Percentiles rank a stretch among this genome's conserved stretches.
phyloP scores from a whole-genome alignment of 1,140 invertebrate species.

The Cyclina sinensis region DNA sequence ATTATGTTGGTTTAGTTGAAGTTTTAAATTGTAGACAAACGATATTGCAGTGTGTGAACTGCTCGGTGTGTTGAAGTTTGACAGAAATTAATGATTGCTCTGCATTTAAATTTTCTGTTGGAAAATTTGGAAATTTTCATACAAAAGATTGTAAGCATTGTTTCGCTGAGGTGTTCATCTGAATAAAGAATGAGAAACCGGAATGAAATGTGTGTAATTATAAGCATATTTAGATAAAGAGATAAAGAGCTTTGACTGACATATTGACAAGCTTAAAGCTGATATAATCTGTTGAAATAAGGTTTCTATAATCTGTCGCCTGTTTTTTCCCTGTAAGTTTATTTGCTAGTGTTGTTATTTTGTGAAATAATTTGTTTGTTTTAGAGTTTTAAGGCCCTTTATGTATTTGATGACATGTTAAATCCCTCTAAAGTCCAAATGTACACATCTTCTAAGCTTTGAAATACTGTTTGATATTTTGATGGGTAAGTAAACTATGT shows the following conservation, averaged over 20 bases:
- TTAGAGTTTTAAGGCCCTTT: constrained; percentile 39
- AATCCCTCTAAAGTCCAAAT: background rate
- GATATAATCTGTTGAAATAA: constrained; percentile 30
- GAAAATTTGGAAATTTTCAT: too few relatives aligned
- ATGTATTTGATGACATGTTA: constrained; percentile 37
- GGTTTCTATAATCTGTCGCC: constrained; percentile 15
- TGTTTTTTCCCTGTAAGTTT: background rate
- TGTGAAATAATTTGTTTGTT: constrained; percentile 52
- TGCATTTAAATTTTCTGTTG: too few relatives aligned
- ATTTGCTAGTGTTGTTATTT: constrained; percentile 4
- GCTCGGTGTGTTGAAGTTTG: too few relatives aligned
- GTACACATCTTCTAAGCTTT: constrained; percentile 7
- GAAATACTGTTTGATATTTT: constrained; percentile 22
- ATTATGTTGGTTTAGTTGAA: too few relatives aligned
- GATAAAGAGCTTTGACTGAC: constrained; percentile 18
- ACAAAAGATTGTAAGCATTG: too few relatives aligned
- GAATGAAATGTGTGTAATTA: constrained; percentile 34
- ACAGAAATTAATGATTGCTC: too few relatives aligned
- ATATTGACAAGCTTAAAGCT: constrained; percentile 18
- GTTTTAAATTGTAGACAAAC: too few relatives aligned
- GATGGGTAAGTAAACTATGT: background rate
- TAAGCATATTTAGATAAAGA: constrained; percentile 12
- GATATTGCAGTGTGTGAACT: too few relatives aligned
- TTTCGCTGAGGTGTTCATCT: too few relatives aligned
- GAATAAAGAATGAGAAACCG: background rate